Evolutionary conservation across 2,888 invertebrate genomes (phyloP).

Genomic region (Idaea biselata): DNA sequence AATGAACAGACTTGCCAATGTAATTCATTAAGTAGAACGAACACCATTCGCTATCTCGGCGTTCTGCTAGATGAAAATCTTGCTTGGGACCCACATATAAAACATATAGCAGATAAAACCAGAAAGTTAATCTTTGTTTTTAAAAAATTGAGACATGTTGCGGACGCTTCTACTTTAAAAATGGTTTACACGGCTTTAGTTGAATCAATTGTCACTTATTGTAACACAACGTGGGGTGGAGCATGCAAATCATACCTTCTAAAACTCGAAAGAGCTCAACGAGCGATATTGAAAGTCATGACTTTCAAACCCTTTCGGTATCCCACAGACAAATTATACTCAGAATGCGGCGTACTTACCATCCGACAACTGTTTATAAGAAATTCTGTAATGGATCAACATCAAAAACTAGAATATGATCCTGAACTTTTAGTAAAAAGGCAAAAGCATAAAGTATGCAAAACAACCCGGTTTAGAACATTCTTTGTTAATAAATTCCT

Average conservation of each 20-base stretch:
- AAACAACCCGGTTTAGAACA: not conserved
- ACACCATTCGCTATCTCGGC: not conserved
- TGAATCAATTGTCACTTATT: constrained; percentile 12
- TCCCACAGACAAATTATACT: not conserved
- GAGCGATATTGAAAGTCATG: constrained; percentile 2
- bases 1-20: not conserved
- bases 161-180: not conserved
- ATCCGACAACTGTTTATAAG: constrained; percentile 3
- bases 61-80: not conserved
- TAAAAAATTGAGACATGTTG: not conserved
- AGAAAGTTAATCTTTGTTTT: not conserved
- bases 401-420: not conserved
- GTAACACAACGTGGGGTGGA: constrained; percentile 12
- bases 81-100: not conserved
- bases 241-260: constrained; percentile 5
- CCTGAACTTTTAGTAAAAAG: not conserved
- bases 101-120: too few relatives aligned
- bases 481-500: not conserved
- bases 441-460: not conserved
- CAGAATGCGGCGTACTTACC: not conserved
- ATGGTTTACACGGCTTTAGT: constrained; percentile 11
- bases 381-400: not conserved
- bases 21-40: not conserved
- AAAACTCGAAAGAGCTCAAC: not conserved
- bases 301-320: not conserved